phyloP scores from a whole-genome alignment of 2,888 invertebrate genomes.

The Amblyjoppa fuscipennis region DNA sequence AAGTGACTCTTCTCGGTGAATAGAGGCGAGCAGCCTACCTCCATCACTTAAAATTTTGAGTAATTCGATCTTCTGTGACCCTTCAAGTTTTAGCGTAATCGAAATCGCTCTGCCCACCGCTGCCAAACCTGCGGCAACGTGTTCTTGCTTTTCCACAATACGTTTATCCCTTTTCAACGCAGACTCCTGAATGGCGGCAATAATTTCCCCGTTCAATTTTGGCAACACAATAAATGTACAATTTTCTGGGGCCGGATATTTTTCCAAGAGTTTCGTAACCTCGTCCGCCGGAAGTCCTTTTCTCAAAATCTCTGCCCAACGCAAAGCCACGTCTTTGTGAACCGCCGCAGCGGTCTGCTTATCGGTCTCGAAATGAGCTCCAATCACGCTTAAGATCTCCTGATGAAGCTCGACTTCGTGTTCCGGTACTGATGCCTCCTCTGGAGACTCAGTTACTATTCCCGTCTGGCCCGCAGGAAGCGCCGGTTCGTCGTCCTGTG shows the following conservation, averaged over 20 bases:
- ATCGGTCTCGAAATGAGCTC: conserved; percentile 29
- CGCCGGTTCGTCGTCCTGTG: too few species aligned
- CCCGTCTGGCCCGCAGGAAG: too few species aligned
- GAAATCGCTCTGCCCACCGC: neutral
- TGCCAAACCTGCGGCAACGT: neutral
- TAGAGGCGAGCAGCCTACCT: neutral
- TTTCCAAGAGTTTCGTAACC: conserved; percentile 20
- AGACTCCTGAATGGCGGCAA: conserved; percentile 3
- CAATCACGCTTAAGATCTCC: conserved; percentile 31
- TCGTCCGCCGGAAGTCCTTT: conserved; percentile 48
- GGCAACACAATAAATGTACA: conserved; percentile 26
- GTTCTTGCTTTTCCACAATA: neutral
- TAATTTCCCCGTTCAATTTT: conserved; percentile 37
- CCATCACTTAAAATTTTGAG: neutral
- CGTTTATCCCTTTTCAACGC: neutral
- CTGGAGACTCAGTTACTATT: too few species aligned
- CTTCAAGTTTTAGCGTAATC: neutral
- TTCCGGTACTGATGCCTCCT: neutral
- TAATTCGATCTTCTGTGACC: neutral
- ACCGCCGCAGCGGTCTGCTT: neutral
- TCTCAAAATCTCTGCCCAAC: conserved; percentile 46
- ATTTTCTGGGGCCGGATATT: conserved; percentile 34
- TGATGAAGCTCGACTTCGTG: conserved; percentile 38
- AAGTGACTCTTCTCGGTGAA: neutral
- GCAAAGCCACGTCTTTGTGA: conserved; percentile 39